Base-by-base conservation (phyloP, 2,888 invertebrate species). In the Andrena trimmerana region DNA sequence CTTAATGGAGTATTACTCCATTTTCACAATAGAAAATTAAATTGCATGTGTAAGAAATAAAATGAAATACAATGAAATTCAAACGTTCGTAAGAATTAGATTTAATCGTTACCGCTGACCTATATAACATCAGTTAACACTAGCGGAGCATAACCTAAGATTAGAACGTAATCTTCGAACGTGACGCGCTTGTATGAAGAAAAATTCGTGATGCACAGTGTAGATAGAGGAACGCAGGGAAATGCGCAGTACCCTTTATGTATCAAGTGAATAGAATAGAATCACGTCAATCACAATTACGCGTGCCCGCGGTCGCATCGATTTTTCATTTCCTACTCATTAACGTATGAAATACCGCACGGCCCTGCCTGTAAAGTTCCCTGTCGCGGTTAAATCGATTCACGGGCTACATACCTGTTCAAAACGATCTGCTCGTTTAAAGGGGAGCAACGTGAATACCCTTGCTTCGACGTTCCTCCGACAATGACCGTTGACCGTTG, bases 401-500 rank as follows among this genome's bases (percentile, higher is more conserved):
- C 59, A 36, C 42, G 42, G 27, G 33, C 16, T 72, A 89, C 86
- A 67, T 87, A 90, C 86, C 71, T 79, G 52, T 57, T 54, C 65
- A 6, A 36, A 83, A 72, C 57, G 78, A 60, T 59, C 70, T 52
- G 29, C 57, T 74, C 67, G 57, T 83, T 81, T 59, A 74, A 67
- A 90, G 85, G 92, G 92, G 91, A 91, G 89, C 82, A 92, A 93
- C 93, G 94, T 93, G 93, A 93, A 93, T 93, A 93, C 93, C 93
- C 93, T 94, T 93, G 93, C 90, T 93, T 93, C 93, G 93, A 93
- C 93, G 93, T 93, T 92, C 91, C 90, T 90, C 92, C 91, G 91
- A 92, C 73, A 88, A 88, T 88, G 89, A 89, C 63, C 80, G 66
- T 77, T 72, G 78, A 71, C 31, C n/a, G 50, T 76, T 66, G 20